Conservation (phyloP, 2,888 invertebrate genomes). For the Dioctria rufipes region DNA sequence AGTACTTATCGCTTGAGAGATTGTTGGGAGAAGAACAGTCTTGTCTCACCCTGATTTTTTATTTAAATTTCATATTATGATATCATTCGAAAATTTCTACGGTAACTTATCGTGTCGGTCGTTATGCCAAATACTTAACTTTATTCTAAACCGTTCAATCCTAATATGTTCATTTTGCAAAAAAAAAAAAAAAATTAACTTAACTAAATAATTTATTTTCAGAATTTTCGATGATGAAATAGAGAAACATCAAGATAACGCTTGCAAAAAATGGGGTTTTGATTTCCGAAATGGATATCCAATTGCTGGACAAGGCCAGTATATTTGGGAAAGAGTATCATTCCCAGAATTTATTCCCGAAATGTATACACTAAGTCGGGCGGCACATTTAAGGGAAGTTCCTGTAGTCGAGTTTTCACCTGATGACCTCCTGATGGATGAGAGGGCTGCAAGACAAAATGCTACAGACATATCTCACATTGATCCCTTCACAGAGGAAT, state of each 20-base stretch:
- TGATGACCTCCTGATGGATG: slow-evolving; percentile 65
- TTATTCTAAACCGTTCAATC: too few species aligned
- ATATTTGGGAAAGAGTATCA: slow-evolving; percentile 69
- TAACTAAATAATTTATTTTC: slow-evolving; percentile 30
- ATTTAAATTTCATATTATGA: too few species aligned
- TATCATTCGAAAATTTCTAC: too few species aligned
- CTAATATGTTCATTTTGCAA: too few species aligned
- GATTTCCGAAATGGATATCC: slow-evolving; percentile 69
- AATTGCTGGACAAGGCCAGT: slow-evolving; percentile 64
- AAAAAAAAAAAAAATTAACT: too few species aligned
- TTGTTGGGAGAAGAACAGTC: neutral
- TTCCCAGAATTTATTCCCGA: slow-evolving; percentile 68
- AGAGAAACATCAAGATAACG: slow-evolving; percentile 73
- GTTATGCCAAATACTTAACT: too few species aligned
- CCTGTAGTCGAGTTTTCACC: slow-evolving; percentile 59
- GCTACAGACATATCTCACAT: slow-evolving; percentile 48
- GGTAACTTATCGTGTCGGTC: too few species aligned
- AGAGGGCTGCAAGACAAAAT: slow-evolving; percentile 63
- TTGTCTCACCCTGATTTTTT: too few species aligned
- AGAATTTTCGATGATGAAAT: slow-evolving; percentile 67
- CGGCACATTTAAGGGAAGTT: slow-evolving; percentile 66
- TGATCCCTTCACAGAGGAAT: slow-evolving; percentile 55
- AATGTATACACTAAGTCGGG: slow-evolving; percentile 70
- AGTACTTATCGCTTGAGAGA: neutral
- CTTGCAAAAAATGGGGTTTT: slow-evolving; percentile 74